These are phyloP conservation scores for Dynastes maya DNA, from an alignment of 2,888 invertebrate genomes.

Conservation along the genomic window DNA sequence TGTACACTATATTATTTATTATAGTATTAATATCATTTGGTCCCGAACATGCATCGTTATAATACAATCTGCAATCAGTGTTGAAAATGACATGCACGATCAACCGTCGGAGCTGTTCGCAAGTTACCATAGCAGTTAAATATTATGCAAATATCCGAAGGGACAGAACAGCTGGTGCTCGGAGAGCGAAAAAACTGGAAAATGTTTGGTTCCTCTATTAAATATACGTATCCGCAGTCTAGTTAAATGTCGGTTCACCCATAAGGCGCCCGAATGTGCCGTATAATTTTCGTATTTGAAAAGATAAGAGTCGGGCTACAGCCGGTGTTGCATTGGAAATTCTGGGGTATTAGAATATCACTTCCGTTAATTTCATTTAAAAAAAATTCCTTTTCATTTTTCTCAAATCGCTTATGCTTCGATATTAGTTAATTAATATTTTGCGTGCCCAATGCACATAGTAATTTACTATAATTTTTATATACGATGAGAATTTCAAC, in stretches of 20 bases:
- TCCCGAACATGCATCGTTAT: constrained; percentile 58
- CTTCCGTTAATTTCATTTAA: constrained; percentile 16
- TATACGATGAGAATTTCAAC: too few relatives aligned
- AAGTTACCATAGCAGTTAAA: constrained; percentile 66
- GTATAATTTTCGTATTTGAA: constrained; percentile 55
- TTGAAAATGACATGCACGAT: constrained; percentile 66
- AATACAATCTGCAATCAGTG: constrained; percentile 66
- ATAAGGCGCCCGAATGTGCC: constrained; percentile 53
- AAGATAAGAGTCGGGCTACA: constrained; percentile 1
- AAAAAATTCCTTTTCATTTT: not conserved
- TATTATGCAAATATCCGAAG: constrained; percentile 64
- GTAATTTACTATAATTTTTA: too few relatives aligned
- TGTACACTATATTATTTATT: constrained; percentile 1
- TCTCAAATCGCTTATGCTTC: not conserved
- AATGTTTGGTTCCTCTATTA: constrained; percentile 58
- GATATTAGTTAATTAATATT: constrained; percentile 3
- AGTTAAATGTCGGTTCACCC: constrained; percentile 51
- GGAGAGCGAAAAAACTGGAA: constrained; percentile 58
- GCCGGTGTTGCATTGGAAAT: constrained; percentile 6
- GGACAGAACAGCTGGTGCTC: constrained; percentile 62
- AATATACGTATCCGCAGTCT: constrained; percentile 60
- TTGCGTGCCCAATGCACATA: not conserved
- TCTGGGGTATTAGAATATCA: constrained; percentile 26
- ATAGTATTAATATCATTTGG: constrained; percentile 57
- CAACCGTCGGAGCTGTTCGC: constrained; percentile 56